Percentiles rank a stretch among this genome's conserved stretches.
phyloP scores from a whole-genome alignment of 2,888 invertebrate species.

The Drosophila histrio region DNA sequence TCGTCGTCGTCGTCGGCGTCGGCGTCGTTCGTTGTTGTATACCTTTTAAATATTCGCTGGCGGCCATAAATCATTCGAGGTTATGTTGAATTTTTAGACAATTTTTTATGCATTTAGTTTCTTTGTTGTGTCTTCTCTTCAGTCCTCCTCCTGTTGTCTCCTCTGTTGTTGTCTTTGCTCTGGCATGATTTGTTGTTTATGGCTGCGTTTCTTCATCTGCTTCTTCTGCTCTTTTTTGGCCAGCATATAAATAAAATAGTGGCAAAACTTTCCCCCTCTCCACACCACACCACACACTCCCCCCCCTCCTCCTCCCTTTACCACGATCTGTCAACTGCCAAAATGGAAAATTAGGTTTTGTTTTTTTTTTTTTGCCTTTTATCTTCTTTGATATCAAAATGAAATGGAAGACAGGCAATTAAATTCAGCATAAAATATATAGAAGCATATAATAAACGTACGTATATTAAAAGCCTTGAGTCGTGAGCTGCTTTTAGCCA shows the following conservation, averaged over 20 bases:
- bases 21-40: slow-evolving; percentile 33
- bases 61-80: slow-evolving; percentile 83
- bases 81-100: slow-evolving; percentile 82
- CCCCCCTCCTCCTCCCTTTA: neutral
- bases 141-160: slow-evolving; percentile 7
- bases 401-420: slow-evolving; percentile 64
- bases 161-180: slow-evolving; percentile 54
- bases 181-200: slow-evolving; percentile 80
- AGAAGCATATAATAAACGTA: too few species aligned
- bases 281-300: neutral
- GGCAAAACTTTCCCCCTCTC: slow-evolving; percentile 52
- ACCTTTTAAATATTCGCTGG: slow-evolving; percentile 82
- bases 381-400: slow-evolving; percentile 43
- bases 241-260: slow-evolving; percentile 73
- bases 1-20: neutral
- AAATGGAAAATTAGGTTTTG: slow-evolving; percentile 61
- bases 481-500: neutral
- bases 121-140: slow-evolving; percentile 11
- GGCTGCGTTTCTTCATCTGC: slow-evolving; percentile 54
- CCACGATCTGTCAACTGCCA: slow-evolving; percentile 50
- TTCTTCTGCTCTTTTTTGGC: slow-evolving; percentile 22
- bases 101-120: slow-evolving; percentile 69
- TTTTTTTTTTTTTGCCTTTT: slow-evolving; percentile 2
- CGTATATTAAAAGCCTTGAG: slow-evolving; percentile 1
- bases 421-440: slow-evolving; percentile 34